Percentiles rank a stretch among this genome's conserved stretches.
Conservation (phyloP, 2,797 vertebrate species). For the Parambassis ranga region DNA sequence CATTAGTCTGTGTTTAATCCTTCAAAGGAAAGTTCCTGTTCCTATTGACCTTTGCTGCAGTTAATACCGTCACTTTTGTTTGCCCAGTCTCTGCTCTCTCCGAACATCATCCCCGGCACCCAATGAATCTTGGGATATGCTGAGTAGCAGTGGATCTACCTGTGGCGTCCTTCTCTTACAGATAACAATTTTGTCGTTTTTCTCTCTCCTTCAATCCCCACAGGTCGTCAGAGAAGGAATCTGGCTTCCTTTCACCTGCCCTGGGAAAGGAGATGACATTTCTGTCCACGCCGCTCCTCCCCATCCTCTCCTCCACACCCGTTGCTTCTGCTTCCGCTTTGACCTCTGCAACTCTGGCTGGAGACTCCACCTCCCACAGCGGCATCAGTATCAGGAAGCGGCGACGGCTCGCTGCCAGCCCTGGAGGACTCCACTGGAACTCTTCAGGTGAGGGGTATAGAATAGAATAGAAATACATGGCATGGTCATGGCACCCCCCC, state of each 20-base stretch:
- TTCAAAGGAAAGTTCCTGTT: no score
- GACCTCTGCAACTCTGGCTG: neutral
- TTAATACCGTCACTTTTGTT: no score
- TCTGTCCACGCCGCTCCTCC: constrained; percentile 40
- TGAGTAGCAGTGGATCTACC: neutral
- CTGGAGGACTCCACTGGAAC: constrained; percentile 81
- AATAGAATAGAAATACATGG: no score
- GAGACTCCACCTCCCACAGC: constrained; percentile 29
- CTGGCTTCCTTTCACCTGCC: constrained; percentile 47
- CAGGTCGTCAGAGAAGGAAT: constrained; percentile 61
- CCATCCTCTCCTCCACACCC: constrained; percentile 66
- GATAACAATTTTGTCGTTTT: no score
- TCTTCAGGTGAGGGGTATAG: constrained; percentile 80
- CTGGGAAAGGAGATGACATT: constrained; percentile 52
- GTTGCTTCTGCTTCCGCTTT: neutral
- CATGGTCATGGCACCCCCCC: no score
- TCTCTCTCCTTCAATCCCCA: neutral
- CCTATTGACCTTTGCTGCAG: no score
- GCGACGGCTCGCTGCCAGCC: constrained; percentile 75
- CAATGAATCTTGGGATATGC: neutral
- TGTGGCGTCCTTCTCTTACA: no score
- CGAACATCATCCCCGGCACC: no score
- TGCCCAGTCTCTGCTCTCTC: no score
- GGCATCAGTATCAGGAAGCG: constrained; percentile 73
- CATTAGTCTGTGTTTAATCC: no score